A percentile compares a stretch with the other conserved stretches of the same genome.
Evolutionary conservation across 2,797 vertebrate genomes (phyloP).

Genomic region (Chrosomus eos): DNA sequence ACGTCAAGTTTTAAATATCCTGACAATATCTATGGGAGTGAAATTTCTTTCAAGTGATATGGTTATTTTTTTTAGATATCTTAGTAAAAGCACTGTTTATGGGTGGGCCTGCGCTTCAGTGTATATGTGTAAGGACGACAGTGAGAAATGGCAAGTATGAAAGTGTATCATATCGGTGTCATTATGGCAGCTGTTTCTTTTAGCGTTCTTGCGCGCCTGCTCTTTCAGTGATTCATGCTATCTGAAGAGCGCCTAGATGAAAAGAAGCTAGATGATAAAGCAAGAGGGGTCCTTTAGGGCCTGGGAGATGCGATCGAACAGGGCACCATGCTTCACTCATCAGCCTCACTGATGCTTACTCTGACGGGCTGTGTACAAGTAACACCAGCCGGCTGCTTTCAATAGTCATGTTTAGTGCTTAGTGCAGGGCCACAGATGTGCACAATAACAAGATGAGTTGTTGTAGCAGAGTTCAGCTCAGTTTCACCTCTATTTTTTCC

Average conservation of each 20-base stretch:
- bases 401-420: slow-evolving; percentile 63
- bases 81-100: slow-evolving; percentile 26
- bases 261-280: slow-evolving; percentile 78
- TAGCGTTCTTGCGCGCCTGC: slow-evolving; percentile 72
- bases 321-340: slow-evolving; percentile 89
- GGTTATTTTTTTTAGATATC: neutral
- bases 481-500: slow-evolving; percentile 36
- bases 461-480: slow-evolving; percentile 82
- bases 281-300: slow-evolving; percentile 81
- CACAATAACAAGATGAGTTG: slow-evolving; percentile 89
- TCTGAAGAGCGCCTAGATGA: slow-evolving; percentile 84
- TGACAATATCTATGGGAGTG: slow-evolving; percentile 28
- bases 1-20: slow-evolving; percentile 19
- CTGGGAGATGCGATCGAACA: slow-evolving; percentile 80
- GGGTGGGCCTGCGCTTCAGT: slow-evolving; percentile 20
- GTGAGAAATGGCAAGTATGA: slow-evolving; percentile 71
- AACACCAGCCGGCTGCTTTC: slow-evolving; percentile 73
- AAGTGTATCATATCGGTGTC: slow-evolving; percentile 77
- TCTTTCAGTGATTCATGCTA: slow-evolving; percentile 75
- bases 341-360: slow-evolving; percentile 79
- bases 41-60: slow-evolving; percentile 14
- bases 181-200: slow-evolving; percentile 81
- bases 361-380: slow-evolving; percentile 89
- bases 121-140: slow-evolving; percentile 63
- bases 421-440: slow-evolving; percentile 72